Evolutionary conservation across 2,797 vertebrate species (phyloP).

Genomic region (Notolabrus celidotus): DNA sequence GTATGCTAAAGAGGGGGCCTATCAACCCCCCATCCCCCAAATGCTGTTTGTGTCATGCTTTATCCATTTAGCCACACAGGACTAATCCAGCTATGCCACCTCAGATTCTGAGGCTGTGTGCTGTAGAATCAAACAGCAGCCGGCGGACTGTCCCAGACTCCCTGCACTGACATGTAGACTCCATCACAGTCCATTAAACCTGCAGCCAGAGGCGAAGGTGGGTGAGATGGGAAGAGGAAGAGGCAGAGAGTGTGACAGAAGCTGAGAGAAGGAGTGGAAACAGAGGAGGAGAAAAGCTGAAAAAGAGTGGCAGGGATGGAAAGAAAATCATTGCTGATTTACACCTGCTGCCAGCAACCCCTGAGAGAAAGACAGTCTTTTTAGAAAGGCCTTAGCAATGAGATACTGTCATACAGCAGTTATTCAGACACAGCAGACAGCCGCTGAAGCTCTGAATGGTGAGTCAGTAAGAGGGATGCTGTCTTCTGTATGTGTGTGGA

Average conservation of each 20-base stretch:
- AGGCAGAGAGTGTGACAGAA: constrained; percentile 28
- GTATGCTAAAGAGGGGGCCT: constrained; percentile 6
- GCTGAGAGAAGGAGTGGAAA: constrained; percentile 16
- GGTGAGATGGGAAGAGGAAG: constrained; percentile 22
- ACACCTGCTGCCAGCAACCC: constrained; percentile 18
- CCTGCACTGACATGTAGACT: constrained; percentile 61
- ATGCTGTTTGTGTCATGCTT: constrained; percentile 18
- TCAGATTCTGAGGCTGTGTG: constrained; percentile 50
- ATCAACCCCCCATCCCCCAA: not conserved
- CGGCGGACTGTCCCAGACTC: constrained; percentile 41
- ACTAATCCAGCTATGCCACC: constrained; percentile 32
- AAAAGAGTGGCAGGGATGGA: not conserved
- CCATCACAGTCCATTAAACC: constrained; percentile 70
- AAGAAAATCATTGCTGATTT: constrained; percentile 26
- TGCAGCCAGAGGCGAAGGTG: constrained; percentile 35
- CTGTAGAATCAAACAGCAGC: constrained; percentile 49
- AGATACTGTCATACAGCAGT: constrained; percentile 4
- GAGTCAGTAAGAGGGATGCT: constrained; percentile 11
- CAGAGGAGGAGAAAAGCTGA: not conserved
- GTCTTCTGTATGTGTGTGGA: constrained; percentile 1
- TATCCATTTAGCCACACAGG: constrained; percentile 56
- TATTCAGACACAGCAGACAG: constrained; percentile 15
- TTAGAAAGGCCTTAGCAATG: constrained; percentile 9
- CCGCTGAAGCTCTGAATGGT: constrained; percentile 19
- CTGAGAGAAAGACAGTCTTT: constrained; percentile 28